phyloP scores from a whole-genome alignment of 2,113 vertebrate genomes.

The Microtus montanus region DNA sequence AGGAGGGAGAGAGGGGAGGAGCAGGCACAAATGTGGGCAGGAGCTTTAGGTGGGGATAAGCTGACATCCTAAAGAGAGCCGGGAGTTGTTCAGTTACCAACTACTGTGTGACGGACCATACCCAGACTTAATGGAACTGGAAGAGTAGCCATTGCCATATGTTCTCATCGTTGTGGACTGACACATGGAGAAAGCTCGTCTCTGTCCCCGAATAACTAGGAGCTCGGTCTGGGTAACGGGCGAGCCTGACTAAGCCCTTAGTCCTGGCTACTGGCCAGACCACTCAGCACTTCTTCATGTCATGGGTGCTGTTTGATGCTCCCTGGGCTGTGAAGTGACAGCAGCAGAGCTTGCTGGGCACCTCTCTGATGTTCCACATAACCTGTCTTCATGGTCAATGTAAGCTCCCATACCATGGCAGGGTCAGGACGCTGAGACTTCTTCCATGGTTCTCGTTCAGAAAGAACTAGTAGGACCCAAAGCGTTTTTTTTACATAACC shows the following conservation, averaged over 20 bases:
- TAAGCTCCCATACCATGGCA: background rate
- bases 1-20: conserved; percentile 14
- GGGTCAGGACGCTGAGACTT: background rate
- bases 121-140: background rate
- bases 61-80: conserved; percentile 26
- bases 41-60: conserved; percentile 52
- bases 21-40: background rate
- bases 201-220: background rate
- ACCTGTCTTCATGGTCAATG: background rate
- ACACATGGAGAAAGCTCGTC: background rate
- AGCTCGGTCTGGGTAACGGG: background rate
- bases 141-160: background rate
- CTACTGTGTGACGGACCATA: background rate
- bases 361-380: background rate
- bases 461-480: background rate
- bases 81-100: background rate
- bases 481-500: background rate
- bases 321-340: too few relatives aligned
- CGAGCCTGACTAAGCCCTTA: background rate
- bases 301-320: background rate
- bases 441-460: background rate
- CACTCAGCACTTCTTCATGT: background rate
- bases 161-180: background rate
- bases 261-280: background rate
- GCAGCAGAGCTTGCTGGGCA: too few relatives aligned